Conservation (phyloP, 2,113 vertebrate species). For the Stigmatopora argus region DNA sequence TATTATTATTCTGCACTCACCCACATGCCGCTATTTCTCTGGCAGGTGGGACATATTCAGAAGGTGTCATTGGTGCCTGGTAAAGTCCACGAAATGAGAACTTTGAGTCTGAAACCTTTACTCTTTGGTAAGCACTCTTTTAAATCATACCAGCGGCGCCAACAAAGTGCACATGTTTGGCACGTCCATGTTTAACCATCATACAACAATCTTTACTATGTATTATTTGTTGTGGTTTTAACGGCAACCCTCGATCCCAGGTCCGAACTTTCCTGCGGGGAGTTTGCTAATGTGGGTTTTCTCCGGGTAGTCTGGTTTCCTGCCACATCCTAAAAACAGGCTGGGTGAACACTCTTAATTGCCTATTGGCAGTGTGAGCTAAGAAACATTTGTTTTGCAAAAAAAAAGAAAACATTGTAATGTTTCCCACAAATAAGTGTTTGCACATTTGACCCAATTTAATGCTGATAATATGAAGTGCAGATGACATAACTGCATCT, state of each 20-base stretch:
- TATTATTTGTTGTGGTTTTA: neutral
- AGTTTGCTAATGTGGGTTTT: too few species aligned
- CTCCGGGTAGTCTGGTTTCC: too few species aligned
- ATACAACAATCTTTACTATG: neutral
- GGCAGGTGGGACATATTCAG: slow-evolving; percentile 88
- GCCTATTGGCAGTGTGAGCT: too few species aligned
- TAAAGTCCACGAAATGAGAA: slow-evolving; percentile 80
- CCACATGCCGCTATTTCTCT: neutral
- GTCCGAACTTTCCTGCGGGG: too few species aligned
- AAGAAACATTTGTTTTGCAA: too few species aligned
- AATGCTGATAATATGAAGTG: neutral
- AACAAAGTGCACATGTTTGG: neutral
- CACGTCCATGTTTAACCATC: neutral
- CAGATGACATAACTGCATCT: slow-evolving; percentile 9
- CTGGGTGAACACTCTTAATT: too few species aligned
- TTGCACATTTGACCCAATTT: slow-evolving; percentile 9
- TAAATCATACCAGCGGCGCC: neutral
- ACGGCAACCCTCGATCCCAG: too few species aligned
- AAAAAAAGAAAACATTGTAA: neutral
- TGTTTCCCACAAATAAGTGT: neutral
- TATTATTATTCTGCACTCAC: neutral
- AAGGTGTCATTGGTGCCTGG: slow-evolving; percentile 80
- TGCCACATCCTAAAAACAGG: too few species aligned
- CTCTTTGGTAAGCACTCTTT: slow-evolving; percentile 82
- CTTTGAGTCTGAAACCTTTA: slow-evolving; percentile 90